Base-by-base conservation (phyloP, 2,888 invertebrate species). In the Pomacea canaliculata region DNA sequence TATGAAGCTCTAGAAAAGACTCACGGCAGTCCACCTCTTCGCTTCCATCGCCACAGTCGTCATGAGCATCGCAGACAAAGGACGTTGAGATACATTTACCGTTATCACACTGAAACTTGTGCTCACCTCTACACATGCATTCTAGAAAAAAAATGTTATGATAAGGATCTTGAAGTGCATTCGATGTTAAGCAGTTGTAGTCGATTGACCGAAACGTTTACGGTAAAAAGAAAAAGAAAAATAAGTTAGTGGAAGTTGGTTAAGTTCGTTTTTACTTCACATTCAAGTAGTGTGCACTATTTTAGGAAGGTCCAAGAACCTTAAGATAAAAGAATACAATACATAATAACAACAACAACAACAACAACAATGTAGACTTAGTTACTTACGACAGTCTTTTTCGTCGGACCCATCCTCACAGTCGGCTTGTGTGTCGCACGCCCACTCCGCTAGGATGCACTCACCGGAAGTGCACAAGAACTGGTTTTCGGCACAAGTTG, bases 391-490 rank as follows among this genome's bases (percentile, higher is more conserved):
- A 75, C 88, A 88, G 51, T 82, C 80, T 23, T 77, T 70, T 75
- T 90, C 90, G 80, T 90, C 89, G 8, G 85, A 82, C 19, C 84
- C 83, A 82, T 89, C 89, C 23, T 79, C 78, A 81, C 90, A 90
- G 79, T 90, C 88, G 7, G 68, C n/a, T 73, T 86, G 83, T n/a
- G 86, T 83, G 77, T 90, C 86, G 82, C 89, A 90, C 60, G 82
- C 73, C 73, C 83, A 86, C 0, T 74, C 71, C 82, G 93, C 93
- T 91, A 94, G 94, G 0, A 93, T 93, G 91, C 95, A 96, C 91
- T 95, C 94, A 70, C 94, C 94, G 89, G 93, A 93, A 37, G 69
- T 77, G 88, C 95, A 95, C 80, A 91, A 92, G 90, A 93, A 94
- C 86, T 94, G 92, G 75, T 91, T 90, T 2, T 90, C 82, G 16